phyloP scores from a whole-genome alignment of 2,888 invertebrate species.

The Loripinus fragilis region DNA sequence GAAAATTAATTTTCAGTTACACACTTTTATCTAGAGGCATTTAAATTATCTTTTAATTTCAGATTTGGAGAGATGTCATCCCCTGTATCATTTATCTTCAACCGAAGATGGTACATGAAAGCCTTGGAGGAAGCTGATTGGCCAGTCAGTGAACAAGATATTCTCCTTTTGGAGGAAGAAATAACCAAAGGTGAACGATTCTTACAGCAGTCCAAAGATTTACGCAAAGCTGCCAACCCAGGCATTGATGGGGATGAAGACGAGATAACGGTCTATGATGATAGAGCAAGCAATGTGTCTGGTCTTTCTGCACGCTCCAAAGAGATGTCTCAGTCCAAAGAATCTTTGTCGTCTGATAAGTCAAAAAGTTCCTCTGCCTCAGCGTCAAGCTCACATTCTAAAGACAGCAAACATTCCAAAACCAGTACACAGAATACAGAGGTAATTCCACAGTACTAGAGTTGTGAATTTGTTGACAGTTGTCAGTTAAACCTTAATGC shows the following conservation, averaged over 20 bases:
- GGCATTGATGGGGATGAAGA: constrained; percentile 52
- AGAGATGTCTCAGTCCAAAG: constrained; percentile 49
- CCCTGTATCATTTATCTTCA: constrained; percentile 75
- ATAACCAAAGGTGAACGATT: constrained; percentile 76
- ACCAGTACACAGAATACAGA: constrained; percentile 1
- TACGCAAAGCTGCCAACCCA: constrained; percentile 64
- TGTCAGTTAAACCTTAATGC: too few species aligned
- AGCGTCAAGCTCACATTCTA: constrained; percentile 35
- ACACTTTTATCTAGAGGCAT: too few species aligned
- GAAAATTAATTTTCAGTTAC: too few species aligned
- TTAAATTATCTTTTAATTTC: constrained; percentile 8
- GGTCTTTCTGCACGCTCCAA: constrained; percentile 62
- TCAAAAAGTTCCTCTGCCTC: constrained; percentile 28
- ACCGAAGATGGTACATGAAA: constrained; percentile 70
- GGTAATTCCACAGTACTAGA: constrained; percentile 18
- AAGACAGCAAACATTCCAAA: constrained; percentile 25
- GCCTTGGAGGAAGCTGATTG: constrained; percentile 76
- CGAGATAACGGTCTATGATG: constrained; percentile 66
- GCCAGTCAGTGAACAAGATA: constrained; percentile 76
- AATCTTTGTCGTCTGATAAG: constrained; percentile 43
- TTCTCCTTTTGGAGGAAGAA: constrained; percentile 78
- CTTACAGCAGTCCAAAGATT: constrained; percentile 76
- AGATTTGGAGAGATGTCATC: constrained; percentile 70
- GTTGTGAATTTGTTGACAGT: constrained; percentile 3
- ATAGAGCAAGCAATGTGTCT: constrained; percentile 66